A percentile compares a stretch with the other conserved stretches of the same genome.
These are phyloP conservation scores for Platichthys stellatus DNA, from an alignment of 2,113 vertebrate genomes.

Conservation along the genomic window DNA sequence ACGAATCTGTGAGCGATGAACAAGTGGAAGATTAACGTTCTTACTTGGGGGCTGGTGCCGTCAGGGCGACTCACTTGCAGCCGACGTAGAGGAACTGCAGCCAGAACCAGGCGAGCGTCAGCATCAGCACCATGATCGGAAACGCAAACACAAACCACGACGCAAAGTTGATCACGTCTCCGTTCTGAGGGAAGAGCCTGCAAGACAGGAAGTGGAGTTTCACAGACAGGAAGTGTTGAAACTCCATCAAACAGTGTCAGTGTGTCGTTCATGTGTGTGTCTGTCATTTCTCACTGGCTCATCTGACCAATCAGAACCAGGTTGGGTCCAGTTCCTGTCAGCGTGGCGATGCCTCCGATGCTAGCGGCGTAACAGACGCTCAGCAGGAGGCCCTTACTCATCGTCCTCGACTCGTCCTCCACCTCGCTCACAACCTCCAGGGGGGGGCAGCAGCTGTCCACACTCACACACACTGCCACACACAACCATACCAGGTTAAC, in stretches of 20 bases:
- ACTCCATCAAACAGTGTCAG: no score
- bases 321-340: constrained; percentile 96
- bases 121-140: constrained; percentile 92
- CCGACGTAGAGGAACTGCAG: constrained; percentile 88
- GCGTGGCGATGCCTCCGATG: constrained; percentile 94
- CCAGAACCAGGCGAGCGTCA: constrained; percentile 92
- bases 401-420: constrained; percentile 57
- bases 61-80: constrained; percentile 83
- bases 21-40: no score
- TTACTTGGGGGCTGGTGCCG: background rate
- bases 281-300: constrained; percentile 85
- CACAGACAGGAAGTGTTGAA: background rate
- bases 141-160: constrained; percentile 96
- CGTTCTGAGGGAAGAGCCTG: constrained; percentile 91
- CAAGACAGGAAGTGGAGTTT: background rate
- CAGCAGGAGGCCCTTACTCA: constrained; percentile 90
- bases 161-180: constrained; percentile 91
- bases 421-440: constrained; percentile 44
- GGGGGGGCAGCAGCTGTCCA: constrained; percentile 3
- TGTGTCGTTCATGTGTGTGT: background rate
- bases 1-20: no score
- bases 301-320: constrained; percentile 93
- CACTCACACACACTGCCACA: background rate
- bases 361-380: constrained; percentile 94
- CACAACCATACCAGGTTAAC: background rate